Conservation (phyloP, 2,888 invertebrate genomes). For the Cetonia aurata region DNA sequence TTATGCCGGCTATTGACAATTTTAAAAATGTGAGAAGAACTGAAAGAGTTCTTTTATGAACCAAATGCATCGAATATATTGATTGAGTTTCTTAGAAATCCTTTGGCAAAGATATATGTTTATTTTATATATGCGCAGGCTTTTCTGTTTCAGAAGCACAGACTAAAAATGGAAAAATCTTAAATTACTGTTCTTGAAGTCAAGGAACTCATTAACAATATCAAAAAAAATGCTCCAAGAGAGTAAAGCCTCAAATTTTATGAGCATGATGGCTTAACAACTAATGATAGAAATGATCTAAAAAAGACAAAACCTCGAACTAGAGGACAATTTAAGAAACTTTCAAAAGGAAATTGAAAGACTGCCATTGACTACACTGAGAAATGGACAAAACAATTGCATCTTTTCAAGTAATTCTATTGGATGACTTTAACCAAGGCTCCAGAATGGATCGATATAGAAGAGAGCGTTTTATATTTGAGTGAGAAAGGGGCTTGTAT, state of each 20-base stretch:
- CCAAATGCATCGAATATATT: slow-evolving; percentile 22
- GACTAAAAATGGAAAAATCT: slow-evolving; percentile 17
- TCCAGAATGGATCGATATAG: slow-evolving; percentile 17
- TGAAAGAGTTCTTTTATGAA: slow-evolving; percentile 29
- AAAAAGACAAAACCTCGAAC: slow-evolving; percentile 9
- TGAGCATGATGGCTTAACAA: slow-evolving; percentile 18
- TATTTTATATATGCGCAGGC: slow-evolving; percentile 9
- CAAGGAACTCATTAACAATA: slow-evolving; percentile 18
- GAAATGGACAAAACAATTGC: slow-evolving; percentile 21
- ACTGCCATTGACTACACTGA: slow-evolving; percentile 22
- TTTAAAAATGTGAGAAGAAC: slow-evolving; percentile 23
- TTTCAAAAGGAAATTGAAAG: slow-evolving; percentile 16
- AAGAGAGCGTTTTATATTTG: no score
- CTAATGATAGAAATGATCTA: slow-evolving; percentile 26
- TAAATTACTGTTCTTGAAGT: no score
- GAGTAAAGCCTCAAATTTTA: slow-evolving; percentile 23
- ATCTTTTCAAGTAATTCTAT: slow-evolving; percentile 15
- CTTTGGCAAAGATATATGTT: slow-evolving; percentile 10
- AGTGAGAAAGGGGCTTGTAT: slow-evolving; percentile 20
- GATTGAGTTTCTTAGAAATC: slow-evolving; percentile 21
- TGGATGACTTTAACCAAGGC: slow-evolving; percentile 17
- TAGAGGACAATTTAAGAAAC: slow-evolving; percentile 9
- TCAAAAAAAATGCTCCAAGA: slow-evolving; percentile 22
- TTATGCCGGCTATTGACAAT: slow-evolving; percentile 29
- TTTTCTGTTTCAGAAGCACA: slow-evolving; percentile 24